phyloP scores from a whole-genome alignment of 2,113 vertebrate species.

The Gavia stellata region DNA sequence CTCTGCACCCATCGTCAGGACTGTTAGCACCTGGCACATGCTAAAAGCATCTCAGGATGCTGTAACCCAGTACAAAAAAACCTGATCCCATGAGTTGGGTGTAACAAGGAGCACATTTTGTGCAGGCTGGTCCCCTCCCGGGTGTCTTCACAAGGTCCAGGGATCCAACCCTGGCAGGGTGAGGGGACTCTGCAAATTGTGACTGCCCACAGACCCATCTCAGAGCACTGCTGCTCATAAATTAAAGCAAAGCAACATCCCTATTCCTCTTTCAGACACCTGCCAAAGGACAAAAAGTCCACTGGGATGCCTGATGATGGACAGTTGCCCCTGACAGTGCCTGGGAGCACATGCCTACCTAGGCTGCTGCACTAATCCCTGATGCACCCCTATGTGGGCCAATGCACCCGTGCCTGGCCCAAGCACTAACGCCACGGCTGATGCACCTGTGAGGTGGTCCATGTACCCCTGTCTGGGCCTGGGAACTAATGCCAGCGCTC shows the following conservation, averaged over 20 bases:
- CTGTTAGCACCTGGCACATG: background rate
- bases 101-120: background rate
- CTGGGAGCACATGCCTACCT: accelerated
- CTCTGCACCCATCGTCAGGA: too few relatives aligned
- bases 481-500: accelerated
- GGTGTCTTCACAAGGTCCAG: background rate
- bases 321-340: background rate
- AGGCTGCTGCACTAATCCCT: background rate
- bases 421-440: accelerated
- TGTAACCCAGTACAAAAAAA: background rate
- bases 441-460: too few relatives aligned
- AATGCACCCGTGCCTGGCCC: accelerated
- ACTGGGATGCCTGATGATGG: background rate
- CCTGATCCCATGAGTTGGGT: background rate
- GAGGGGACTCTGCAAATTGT: background rate
- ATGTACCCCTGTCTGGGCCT: background rate
- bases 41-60: background rate
- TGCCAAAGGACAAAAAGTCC: background rate
- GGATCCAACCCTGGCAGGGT: background rate
- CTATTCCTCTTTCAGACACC: background rate
- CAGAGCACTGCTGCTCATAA: background rate
- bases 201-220: background rate
- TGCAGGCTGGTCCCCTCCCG: background rate
- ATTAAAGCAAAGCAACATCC: background rate
- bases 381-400: accelerated